Evolutionary conservation across 2,113 vertebrate genomes (phyloP).

Genomic region (Nansenia antarctica): DNA sequence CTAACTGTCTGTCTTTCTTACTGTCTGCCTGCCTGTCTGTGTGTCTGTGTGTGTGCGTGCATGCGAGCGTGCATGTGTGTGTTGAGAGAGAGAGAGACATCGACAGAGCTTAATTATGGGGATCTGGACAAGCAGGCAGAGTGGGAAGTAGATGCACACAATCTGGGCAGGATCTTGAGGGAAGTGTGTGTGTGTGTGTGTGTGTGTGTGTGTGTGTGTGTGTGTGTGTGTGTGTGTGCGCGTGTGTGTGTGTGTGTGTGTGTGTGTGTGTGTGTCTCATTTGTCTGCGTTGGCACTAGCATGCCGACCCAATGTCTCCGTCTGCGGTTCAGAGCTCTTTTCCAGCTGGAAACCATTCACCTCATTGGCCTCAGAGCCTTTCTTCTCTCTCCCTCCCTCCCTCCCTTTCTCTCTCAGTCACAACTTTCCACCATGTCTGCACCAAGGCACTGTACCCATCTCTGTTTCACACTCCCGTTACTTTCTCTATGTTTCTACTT

Average conservation of each 20-base stretch:
- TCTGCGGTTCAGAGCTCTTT: slow-evolving; percentile 64
- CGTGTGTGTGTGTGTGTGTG: background rate
- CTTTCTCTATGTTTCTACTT: background rate
- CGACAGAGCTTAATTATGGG: slow-evolving; percentile 48
- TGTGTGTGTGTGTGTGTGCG: background rate
- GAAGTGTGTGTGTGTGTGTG: background rate
- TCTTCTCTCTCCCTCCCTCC: slow-evolving; percentile 23
- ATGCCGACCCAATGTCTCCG: slow-evolving; percentile 58
- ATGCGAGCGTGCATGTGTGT: slow-evolving; percentile 2
- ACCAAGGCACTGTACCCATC: background rate
- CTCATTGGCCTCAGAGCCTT: background rate
- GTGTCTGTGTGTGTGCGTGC: slow-evolving; percentile 11
- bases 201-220: slow-evolving; percentile 22
- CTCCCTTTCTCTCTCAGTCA: slow-evolving; percentile 28
- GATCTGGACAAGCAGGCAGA: slow-evolving; percentile 37
- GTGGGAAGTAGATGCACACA: no score
- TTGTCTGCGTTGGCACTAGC: slow-evolving; percentile 48
- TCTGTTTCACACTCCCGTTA: background rate
- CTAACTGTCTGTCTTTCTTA: no score
- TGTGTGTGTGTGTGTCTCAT: slow-evolving; percentile 18
- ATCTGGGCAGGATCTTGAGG: slow-evolving; percentile 24
- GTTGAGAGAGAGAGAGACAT: background rate
- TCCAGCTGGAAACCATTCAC: slow-evolving; percentile 28
- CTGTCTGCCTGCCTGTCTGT: no score
- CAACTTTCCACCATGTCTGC: background rate